phyloP scores from a whole-genome alignment of 2,113 vertebrate genomes.

The Thymallus thymallus region DNA sequence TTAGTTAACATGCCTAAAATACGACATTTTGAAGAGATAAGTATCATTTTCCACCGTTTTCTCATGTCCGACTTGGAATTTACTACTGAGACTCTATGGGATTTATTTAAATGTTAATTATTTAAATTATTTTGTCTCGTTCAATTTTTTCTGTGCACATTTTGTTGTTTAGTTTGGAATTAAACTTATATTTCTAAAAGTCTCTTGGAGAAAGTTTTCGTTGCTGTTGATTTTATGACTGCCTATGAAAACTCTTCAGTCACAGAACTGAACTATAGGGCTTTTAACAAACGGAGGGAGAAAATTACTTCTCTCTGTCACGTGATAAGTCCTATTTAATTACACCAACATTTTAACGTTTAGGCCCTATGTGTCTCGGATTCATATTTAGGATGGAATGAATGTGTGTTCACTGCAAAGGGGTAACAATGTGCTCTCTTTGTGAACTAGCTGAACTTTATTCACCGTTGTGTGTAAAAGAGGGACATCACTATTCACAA shows the following conservation, averaged over 20 bases:
- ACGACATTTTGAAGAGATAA: constrained; percentile 62
- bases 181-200: constrained; percentile 34
- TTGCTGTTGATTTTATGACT: constrained; percentile 30
- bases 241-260: constrained; percentile 11
- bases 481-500: constrained; percentile 32
- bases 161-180: constrained; percentile 22
- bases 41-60: too few species aligned
- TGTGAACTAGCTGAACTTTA: constrained; percentile 26
- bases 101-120: constrained; percentile 25
- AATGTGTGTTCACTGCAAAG: constrained; percentile 5
- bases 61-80: constrained; percentile 54
- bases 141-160: constrained; percentile 46
- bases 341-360: constrained; percentile 56
- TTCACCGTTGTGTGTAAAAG: not conserved
- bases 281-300: not conserved
- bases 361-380: not conserved
- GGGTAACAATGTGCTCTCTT: constrained; percentile 13
- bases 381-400: not conserved
- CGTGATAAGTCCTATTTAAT: not conserved
- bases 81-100: constrained; percentile 27
- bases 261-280: not conserved
- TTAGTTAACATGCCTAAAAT: constrained; percentile 66
- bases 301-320: not conserved
- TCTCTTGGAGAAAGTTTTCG: constrained; percentile 21
- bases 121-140: constrained; percentile 28